Conservation (phyloP, 2,113 vertebrate genomes). For the Neodontobutis hainanensis region DNA sequence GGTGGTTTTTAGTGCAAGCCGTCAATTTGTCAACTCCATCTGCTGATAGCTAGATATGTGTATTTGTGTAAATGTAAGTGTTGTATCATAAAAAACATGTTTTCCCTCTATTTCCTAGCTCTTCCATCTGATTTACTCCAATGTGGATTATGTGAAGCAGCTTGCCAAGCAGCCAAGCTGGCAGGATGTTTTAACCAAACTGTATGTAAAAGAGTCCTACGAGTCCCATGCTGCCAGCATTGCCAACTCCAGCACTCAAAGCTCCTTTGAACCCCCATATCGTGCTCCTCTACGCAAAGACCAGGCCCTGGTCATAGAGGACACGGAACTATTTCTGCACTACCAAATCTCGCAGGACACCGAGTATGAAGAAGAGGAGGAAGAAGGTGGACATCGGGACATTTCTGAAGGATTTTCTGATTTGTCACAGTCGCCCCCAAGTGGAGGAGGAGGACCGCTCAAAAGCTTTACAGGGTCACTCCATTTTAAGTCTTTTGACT, state of each 20-base stretch:
- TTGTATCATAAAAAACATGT: neutral
- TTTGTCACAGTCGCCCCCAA: constrained; percentile 78
- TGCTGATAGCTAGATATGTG: no score
- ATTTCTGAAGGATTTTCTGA: constrained; percentile 83
- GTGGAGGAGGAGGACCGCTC: constrained; percentile 31
- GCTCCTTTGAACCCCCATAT: constrained; percentile 53
- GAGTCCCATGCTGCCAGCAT: constrained; percentile 72
- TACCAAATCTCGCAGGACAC: constrained; percentile 75
- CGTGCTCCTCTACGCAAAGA: constrained; percentile 61
- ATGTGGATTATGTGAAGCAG: constrained; percentile 87
- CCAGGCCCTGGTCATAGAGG: constrained; percentile 56
- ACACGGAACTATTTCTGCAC: constrained; percentile 79
- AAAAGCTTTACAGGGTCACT: constrained; percentile 72
- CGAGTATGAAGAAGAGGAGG: constrained; percentile 71
- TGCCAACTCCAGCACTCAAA: constrained; percentile 40
- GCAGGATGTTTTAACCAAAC: constrained; percentile 94
- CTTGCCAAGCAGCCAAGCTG: constrained; percentile 87
- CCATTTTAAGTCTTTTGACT: constrained; percentile 87
- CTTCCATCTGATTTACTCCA: constrained; percentile 90
- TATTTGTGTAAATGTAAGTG: neutral
- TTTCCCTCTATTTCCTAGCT: constrained; percentile 75
- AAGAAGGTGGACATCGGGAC: constrained; percentile 67
- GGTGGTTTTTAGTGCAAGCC: no score
- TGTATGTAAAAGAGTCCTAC: constrained; percentile 91
- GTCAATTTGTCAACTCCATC: no score